Percentiles rank a stretch among this genome's conserved stretches.
phyloP scores from a whole-genome alignment of 2,888 invertebrate genomes.

The Polydrusus cervinus region DNA sequence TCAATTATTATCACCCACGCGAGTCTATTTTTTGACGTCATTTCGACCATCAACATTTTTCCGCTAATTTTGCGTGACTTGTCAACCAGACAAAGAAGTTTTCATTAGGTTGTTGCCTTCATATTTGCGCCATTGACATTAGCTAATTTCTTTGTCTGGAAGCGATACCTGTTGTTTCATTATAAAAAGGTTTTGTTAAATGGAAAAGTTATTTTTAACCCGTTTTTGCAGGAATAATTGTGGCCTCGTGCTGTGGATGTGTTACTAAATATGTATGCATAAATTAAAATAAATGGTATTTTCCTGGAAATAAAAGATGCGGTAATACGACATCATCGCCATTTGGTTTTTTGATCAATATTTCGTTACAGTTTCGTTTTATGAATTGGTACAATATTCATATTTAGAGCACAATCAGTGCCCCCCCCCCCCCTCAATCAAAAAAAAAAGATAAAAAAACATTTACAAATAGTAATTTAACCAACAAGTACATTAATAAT shows the following conservation, averaged over 20 bases:
- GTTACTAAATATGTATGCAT: neutral
- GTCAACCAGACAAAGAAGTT: neutral
- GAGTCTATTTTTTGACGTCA: neutral
- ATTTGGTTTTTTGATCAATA: too few relatives aligned
- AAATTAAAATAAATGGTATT: too few relatives aligned
- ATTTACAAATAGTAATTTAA: too few relatives aligned
- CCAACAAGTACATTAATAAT: too few relatives aligned
- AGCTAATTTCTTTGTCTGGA: slow-evolving; percentile 20
- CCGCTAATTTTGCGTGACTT: slow-evolving; percentile 15
- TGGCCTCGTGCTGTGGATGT: neutral
- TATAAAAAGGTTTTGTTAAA: slow-evolving; percentile 10
- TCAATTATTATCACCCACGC: neutral
- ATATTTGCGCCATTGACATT: slow-evolving; percentile 2
- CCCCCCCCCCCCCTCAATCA: too few relatives aligned
- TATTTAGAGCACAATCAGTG: too few relatives aligned
- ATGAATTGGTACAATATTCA: too few relatives aligned
- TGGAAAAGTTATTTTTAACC: neutral
- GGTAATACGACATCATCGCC: too few relatives aligned
- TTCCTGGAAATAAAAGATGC: too few relatives aligned
- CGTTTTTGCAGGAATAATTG: neutral
- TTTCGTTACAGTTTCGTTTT: too few relatives aligned
- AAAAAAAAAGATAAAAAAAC: too few relatives aligned
- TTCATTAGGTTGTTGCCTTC: slow-evolving; percentile 15
- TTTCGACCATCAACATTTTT: neutral
- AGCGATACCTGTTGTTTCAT: slow-evolving; percentile 4